phyloP scores from a whole-genome alignment of 1,140 invertebrate genomes.

The Macrostomum lignano region DNA sequence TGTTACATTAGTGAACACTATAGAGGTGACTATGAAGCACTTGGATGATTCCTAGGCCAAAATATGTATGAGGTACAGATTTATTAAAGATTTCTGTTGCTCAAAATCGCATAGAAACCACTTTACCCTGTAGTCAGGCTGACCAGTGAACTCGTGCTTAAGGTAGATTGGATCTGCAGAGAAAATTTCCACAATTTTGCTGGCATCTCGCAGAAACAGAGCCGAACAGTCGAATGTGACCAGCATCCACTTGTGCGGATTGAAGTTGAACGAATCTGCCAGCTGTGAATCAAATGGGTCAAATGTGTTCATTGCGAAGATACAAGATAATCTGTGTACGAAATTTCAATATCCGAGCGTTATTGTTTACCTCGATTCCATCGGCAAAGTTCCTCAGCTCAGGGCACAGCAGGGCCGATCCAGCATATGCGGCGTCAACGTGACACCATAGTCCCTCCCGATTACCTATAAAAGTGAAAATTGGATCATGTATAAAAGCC shows the following conservation, averaged over 20 bases:
- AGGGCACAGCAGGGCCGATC: slow-evolving; percentile 57
- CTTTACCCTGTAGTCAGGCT: slow-evolving; percentile 31
- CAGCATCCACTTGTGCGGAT: slow-evolving; percentile 32
- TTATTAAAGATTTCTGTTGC: no score
- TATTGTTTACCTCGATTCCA: slow-evolving; percentile 48
- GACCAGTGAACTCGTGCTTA: slow-evolving; percentile 27
- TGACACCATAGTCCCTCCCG: slow-evolving; percentile 54
- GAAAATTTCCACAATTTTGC: slow-evolving; percentile 40
- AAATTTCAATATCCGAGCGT: no score
- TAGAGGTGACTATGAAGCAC: no score
- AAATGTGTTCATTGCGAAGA: no score
- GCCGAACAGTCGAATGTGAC: slow-evolving; percentile 33
- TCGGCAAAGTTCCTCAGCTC: slow-evolving; percentile 61
- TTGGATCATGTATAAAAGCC: no score
- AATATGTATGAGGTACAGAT: no score
- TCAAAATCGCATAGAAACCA: no score
- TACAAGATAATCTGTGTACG: no score
- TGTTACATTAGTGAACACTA: no score
- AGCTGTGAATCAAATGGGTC: slow-evolving; percentile 10
- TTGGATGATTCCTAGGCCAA: no score
- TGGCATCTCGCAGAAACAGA: slow-evolving; percentile 33
- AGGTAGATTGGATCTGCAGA: slow-evolving; percentile 72
- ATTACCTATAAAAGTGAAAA: no score
- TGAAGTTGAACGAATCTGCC: slow-evolving; percentile 32
- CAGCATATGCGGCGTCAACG: slow-evolving; percentile 75